These are phyloP conservation scores for Alsophila aescularia DNA, from an alignment of 2,888 invertebrate species.

Conservation along the genomic window DNA sequence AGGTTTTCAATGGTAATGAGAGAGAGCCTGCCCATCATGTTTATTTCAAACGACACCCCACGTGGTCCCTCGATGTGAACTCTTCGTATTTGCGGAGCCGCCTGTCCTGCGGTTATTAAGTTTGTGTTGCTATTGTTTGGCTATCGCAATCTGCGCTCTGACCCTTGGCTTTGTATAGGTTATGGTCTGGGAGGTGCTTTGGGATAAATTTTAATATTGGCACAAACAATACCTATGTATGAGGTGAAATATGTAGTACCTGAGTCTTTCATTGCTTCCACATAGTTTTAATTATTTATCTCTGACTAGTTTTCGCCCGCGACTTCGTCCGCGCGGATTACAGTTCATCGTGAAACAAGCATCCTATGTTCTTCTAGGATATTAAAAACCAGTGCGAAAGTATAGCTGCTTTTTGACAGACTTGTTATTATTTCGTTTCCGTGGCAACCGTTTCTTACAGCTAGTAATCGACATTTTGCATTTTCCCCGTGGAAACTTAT, in stretches of 20 bases:
- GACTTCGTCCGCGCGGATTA: no score
- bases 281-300: no score
- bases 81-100: conserved; percentile 16
- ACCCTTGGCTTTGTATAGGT: conserved; percentile 33
- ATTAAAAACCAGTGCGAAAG: no score
- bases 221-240: neutral
- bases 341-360: no score
- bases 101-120: conserved; percentile 33
- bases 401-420: no score
- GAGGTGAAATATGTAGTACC: neutral
- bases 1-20: conserved; percentile 55
- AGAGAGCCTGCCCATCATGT: conserved; percentile 54
- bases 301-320: no score
- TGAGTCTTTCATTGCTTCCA: no score
- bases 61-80: conserved; percentile 46
- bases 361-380: no score
- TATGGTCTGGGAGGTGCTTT: conserved; percentile 28
- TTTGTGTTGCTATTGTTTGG: conserved; percentile 36
- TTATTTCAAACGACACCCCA: conserved; percentile 52
- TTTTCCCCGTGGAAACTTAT: no score
- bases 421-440: no score
- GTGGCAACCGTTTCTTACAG: no score
- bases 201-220: conserved; percentile 23
- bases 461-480: no score
- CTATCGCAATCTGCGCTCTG: conserved; percentile 38